Percentiles rank a stretch among this genome's conserved stretches.
These are phyloP conservation scores for Maccullochella peelii DNA, from an alignment of 2,113 vertebrate species.

Conservation along the genomic window DNA sequence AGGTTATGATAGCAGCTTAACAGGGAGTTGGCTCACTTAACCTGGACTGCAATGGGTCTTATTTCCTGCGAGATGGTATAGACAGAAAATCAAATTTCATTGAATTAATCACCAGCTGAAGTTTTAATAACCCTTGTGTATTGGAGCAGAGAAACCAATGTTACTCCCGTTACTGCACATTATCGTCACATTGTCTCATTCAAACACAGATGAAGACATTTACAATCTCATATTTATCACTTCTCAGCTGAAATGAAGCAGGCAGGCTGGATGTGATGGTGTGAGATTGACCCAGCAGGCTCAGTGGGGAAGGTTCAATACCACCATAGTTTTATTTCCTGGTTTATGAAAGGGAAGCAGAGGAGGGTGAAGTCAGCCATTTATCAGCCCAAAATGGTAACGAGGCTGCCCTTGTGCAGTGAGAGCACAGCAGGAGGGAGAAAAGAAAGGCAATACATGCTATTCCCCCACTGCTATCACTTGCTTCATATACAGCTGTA, in stretches of 20 bases:
- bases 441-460: constrained; percentile 19
- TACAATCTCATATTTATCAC: constrained; percentile 9
- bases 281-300: constrained; percentile 51
- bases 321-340: constrained; percentile 39
- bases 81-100: constrained; percentile 54
- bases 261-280: constrained; percentile 23
- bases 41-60: constrained; percentile 19
- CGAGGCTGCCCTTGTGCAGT: constrained; percentile 39
- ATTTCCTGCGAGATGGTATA: constrained; percentile 51
- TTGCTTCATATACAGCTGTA: constrained; percentile 35
- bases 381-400: constrained; percentile 57
- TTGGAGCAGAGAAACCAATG: constrained; percentile 30
- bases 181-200: constrained; percentile 26
- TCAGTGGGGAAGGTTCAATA: constrained; percentile 37
- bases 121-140: constrained; percentile 53
- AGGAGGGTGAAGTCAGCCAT: constrained; percentile 49
- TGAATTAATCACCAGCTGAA: constrained; percentile 39
- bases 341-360: constrained; percentile 46
- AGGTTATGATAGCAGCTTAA: constrained; percentile 52
- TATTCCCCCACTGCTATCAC: constrained; percentile 14
- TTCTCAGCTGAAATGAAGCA: constrained; percentile 43
- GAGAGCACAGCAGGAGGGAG: constrained; percentile 49
- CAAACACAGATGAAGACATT: constrained; percentile 36
- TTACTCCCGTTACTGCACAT: not conserved
- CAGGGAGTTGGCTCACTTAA: constrained; percentile 51